A percentile compares a stretch with the other conserved stretches of the same genome.
phyloP scores from a whole-genome alignment of 2,888 invertebrate genomes.

The Aspidiotus destructor region DNA sequence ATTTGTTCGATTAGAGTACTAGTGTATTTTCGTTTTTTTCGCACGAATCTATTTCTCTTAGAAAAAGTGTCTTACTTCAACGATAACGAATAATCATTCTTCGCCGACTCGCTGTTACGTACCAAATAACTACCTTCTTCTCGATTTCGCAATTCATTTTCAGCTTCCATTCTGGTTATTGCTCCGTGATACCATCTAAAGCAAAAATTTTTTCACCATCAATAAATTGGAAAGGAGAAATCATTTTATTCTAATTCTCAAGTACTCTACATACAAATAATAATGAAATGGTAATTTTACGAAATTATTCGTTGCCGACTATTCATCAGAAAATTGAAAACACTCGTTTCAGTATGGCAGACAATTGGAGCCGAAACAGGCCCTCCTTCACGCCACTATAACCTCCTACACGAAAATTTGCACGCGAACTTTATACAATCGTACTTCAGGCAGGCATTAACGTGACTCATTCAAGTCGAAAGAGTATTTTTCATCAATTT shows the following conservation, averaged over 20 bases:
- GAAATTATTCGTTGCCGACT: background rate
- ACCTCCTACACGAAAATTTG: background rate
- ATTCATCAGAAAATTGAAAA: background rate
- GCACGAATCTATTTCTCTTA: background rate
- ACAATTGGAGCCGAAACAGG: background rate
- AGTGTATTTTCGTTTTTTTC: background rate
- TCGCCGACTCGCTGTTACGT: slow-evolving; percentile 84
- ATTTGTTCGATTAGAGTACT: background rate
- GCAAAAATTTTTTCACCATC: background rate
- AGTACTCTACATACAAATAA: too few relatives aligned
- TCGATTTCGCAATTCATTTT: slow-evolving; percentile 69
- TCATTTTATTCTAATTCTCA: too few relatives aligned
- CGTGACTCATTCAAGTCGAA: too few relatives aligned
- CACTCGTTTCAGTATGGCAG: background rate
- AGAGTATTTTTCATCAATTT: too few relatives aligned
- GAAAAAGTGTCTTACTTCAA: slow-evolving; percentile 69
- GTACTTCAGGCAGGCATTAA: too few relatives aligned
- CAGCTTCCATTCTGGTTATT: slow-evolving; percentile 82
- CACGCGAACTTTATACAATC: background rate
- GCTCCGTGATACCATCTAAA: slow-evolving; percentile 90
- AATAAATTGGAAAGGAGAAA: too few relatives aligned
- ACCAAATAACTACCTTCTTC: slow-evolving; percentile 90
- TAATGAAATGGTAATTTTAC: too few relatives aligned
- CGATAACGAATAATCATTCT: slow-evolving; percentile 86
- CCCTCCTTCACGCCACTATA: background rate